These are phyloP conservation scores for Zele albiditarsus DNA, from an alignment of 2,888 invertebrate species.

Conservation along the genomic window DNA sequence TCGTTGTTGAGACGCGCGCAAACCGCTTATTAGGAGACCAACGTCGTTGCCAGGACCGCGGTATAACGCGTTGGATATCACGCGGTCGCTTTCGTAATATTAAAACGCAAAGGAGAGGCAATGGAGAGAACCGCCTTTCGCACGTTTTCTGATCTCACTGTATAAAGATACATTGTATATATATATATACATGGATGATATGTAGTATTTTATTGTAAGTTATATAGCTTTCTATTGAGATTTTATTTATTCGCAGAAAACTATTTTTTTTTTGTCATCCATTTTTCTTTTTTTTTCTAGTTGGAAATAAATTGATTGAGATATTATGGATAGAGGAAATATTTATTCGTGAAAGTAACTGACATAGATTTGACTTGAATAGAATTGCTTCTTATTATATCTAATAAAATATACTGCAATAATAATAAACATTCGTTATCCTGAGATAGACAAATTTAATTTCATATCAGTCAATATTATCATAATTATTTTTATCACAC, in stretches of 20 bases:
- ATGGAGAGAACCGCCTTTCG: conserved; percentile 35
- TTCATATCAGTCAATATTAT: too few relatives aligned
- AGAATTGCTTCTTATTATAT: too few relatives aligned
- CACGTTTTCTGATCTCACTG: conserved; percentile 25
- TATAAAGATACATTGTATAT: conserved; percentile 38
- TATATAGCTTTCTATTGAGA: neutral
- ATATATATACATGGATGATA: neutral
- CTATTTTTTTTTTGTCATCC: neutral
- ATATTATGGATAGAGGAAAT: too few relatives aligned
- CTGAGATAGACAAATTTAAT: too few relatives aligned
- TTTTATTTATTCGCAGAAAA: neutral
- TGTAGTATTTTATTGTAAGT: neutral
- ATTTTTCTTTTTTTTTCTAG: too few relatives aligned
- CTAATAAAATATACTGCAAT: too few relatives aligned
- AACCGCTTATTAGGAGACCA: conserved; percentile 56
- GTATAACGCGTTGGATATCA: conserved; percentile 48
- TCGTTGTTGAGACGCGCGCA: neutral
- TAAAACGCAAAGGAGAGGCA: conserved; percentile 30
- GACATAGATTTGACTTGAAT: too few relatives aligned
- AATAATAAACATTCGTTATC: too few relatives aligned
- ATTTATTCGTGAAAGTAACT: too few relatives aligned
- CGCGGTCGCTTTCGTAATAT: conserved; percentile 40
- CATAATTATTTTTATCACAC: too few relatives aligned
- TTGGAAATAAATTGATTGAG: too few relatives aligned
- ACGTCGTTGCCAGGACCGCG: conserved; percentile 35